Conservation (phyloP, 2,888 invertebrate species). For the Protula sp. region DNA sequence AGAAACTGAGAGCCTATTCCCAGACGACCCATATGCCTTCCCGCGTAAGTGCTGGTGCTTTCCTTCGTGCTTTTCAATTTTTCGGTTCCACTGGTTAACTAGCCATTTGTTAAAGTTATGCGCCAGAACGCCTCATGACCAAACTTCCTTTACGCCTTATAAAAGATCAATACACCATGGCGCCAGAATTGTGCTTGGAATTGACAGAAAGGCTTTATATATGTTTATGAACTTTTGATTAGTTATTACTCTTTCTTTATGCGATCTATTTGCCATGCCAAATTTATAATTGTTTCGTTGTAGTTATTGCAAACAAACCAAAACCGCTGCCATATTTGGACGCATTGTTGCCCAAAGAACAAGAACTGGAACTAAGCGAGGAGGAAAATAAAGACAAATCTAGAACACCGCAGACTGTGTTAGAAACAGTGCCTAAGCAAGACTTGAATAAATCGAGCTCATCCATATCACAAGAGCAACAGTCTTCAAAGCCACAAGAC, state of each 20-base stretch:
- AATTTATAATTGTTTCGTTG: no score
- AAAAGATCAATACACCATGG: no score
- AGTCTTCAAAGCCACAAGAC: neutral
- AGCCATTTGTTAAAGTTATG: no score
- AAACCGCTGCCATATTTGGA: constrained; percentile 73
- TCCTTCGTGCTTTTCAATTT: no score
- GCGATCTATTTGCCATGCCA: no score
- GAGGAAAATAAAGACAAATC: constrained; percentile 12
- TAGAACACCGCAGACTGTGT: neutral
- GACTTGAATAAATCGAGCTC: neutral
- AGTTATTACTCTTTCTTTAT: no score
- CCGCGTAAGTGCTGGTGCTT: constrained; percentile 64
- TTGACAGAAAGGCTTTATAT: no score
- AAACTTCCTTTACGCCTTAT: no score
- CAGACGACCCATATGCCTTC: constrained; percentile 80
- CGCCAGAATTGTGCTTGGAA: no score
- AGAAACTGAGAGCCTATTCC: constrained; percentile 84
- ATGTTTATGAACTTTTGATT: no score
- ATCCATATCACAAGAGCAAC: neutral
- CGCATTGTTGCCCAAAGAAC: constrained; percentile 85
- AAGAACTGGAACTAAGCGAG: constrained; percentile 69
- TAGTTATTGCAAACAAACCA: constrained; percentile 84
- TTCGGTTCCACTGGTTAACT: no score
- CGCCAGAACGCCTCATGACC: no score
- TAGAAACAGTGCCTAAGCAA: constrained; percentile 7